Conservation (phyloP, 2,113 vertebrate genomes). For the Archilochus colubris region DNA sequence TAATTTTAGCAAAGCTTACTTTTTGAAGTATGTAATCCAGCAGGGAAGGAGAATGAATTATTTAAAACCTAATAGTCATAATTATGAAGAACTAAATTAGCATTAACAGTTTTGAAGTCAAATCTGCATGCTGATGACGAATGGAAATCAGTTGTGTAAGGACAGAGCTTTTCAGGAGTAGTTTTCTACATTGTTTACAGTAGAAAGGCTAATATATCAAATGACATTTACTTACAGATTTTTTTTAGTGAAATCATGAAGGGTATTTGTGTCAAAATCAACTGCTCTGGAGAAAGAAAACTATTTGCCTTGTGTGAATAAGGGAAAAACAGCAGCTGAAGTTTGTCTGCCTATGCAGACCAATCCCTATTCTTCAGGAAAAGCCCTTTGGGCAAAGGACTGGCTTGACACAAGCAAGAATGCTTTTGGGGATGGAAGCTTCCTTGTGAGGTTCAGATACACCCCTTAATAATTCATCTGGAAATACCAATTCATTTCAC, state of each 20-base stretch:
- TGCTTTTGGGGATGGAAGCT: background rate
- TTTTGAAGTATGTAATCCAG: conserved; percentile 58
- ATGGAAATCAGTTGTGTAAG: background rate
- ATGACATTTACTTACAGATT: background rate
- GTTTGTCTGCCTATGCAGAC: background rate
- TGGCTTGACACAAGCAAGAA: conserved; percentile 6
- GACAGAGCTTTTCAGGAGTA: background rate
- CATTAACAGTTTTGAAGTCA: conserved; percentile 44
- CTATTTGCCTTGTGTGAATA: background rate
- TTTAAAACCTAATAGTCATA: conserved; percentile 62
- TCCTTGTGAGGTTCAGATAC: conserved; percentile 10
- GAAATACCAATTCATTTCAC: conserved; percentile 16
- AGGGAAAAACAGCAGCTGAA: background rate
- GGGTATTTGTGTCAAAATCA: background rate
- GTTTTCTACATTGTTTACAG: background rate
- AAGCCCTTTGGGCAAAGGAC: background rate
- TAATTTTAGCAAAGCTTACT: conserved; percentile 55
- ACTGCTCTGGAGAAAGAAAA: background rate
- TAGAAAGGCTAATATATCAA: background rate
- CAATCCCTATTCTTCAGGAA: background rate
- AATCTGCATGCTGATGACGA: conserved; percentile 38
- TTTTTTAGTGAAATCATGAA: background rate
- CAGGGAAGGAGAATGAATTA: conserved; percentile 1
- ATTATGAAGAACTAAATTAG: conserved; percentile 49
- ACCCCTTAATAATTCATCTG: background rate